Conservation (phyloP, 1,140 invertebrate species). For the Drosophila suzukii region DNA sequence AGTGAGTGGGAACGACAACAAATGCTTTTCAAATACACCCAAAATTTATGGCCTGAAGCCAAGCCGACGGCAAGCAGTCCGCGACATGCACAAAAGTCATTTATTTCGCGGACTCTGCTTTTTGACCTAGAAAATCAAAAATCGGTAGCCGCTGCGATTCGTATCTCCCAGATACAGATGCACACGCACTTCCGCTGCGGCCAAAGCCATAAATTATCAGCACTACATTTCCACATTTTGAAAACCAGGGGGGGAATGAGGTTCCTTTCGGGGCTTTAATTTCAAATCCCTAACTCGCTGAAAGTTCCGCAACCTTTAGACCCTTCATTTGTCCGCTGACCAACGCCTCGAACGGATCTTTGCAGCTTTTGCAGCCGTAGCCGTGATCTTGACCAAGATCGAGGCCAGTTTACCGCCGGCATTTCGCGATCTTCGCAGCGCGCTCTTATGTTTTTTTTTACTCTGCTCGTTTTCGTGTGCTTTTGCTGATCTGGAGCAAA, state of each 20-base stretch:
- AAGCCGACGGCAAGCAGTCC: conserved; percentile 62
- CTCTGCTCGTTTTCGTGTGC: conserved; percentile 10
- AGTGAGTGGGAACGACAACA: conserved; percentile 44
- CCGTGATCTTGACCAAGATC: conserved; percentile 34
- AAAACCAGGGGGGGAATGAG: not conserved
- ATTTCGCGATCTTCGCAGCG: conserved; percentile 46
- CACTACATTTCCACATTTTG: conserved; percentile 42
- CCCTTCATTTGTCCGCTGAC: conserved; percentile 70
- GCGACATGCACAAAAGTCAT: conserved; percentile 79
- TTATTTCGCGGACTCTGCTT: conserved; percentile 64
- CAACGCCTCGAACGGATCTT: conserved; percentile 57
- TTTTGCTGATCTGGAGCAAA: conserved; percentile 68
- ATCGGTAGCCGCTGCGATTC: conserved; percentile 55
- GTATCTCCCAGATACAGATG: conserved; percentile 76
- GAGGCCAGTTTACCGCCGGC: conserved; percentile 72
- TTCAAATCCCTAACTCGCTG: conserved; percentile 58
- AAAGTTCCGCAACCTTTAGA: conserved; percentile 61
- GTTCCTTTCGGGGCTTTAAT: conserved; percentile 17
- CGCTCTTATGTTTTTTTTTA: conserved; percentile 5
- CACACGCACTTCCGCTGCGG: conserved; percentile 73
- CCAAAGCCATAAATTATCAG: conserved; percentile 71
- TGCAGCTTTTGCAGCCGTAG: conserved; percentile 18
- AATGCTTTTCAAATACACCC: conserved; percentile 60
- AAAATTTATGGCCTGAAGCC: conserved; percentile 60
- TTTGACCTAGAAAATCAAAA: conserved; percentile 69